These are phyloP conservation scores for Hermetia illucens DNA, from an alignment of 1,140 invertebrate genomes.

Conservation along the genomic window DNA sequence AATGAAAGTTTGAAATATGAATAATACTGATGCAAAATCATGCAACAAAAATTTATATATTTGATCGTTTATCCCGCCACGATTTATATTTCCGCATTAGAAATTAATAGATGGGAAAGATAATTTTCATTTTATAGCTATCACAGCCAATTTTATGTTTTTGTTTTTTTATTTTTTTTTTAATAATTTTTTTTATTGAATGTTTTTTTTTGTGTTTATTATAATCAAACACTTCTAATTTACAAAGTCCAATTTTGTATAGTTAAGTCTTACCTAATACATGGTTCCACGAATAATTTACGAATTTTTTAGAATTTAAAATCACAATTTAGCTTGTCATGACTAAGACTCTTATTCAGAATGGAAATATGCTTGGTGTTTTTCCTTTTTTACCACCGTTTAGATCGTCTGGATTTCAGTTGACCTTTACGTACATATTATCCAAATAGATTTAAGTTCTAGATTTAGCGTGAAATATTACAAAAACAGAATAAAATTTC, in stretches of 20 bases:
- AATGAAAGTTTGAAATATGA: background rate
- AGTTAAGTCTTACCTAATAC: background rate
- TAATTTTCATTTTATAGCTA: background rate
- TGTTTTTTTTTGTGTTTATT: background rate
- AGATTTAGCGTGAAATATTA: no score
- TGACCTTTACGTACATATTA: no score
- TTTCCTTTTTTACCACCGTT: background rate
- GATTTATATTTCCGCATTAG: no score
- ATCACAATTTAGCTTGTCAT: no score
- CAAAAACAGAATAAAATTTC: no score
- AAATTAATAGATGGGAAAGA: no score
- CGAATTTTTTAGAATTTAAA: no score
- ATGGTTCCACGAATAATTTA: no score
- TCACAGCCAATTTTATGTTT: background rate
- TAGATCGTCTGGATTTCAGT: no score
- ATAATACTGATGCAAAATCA: background rate
- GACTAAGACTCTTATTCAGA: no score
- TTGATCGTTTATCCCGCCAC: no score
- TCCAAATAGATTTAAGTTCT: no score
- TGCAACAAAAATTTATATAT: background rate
- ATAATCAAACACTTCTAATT: background rate
- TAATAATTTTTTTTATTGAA: background rate
- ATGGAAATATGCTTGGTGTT: background rate
- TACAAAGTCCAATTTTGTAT: background rate
- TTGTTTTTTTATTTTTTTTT: slow-evolving; percentile 1